Evolutionary conservation across 2,888 invertebrate species (phyloP), one percentile per base, ranked within the genome.

Genomic region (Mesoligia furuncula): DNA sequence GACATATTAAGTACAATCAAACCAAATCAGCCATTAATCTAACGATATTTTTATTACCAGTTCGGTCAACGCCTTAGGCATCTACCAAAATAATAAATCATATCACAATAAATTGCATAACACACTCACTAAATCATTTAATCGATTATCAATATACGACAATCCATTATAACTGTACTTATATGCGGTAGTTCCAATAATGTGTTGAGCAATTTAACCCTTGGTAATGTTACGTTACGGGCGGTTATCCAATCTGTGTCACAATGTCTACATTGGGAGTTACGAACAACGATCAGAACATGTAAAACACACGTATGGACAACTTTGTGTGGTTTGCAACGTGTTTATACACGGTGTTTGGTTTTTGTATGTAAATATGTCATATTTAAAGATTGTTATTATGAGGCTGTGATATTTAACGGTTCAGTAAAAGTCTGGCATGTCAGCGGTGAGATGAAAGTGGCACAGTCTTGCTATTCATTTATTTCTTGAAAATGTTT

Each of bases 191-290:
- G 61, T 67, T 82, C 51, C 65, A 65, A 61, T 77, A 24, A 24
- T 61, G 69, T 67, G 48, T 85, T 85, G 61, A 45, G 77, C 15
- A 84, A 87, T 70, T 27, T 70, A 57, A 78, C 78, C 57, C 57
- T 61, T 27, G 36, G 78, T 73, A 39, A 72, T 17, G 27, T 78
- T 73, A 73, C 70, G 75, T 75, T 62, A 75, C 15, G 51, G 42
- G 39, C 64, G 68, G 84, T 87, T 88, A 85, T 85, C 48, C 75
- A 87, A 87, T 75, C 42, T 45, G 48, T 85, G 85, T 75, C 75
- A 80, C 79, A 87, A 84, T 71, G 66, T 81, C 45, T 62, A 73
- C 66, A 48, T 68, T 75, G 45, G 75, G 75, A 74, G 76, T 75
- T 80, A 79, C 73, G 39, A n/a, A 75, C 72, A 54, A 67, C 62